Evolutionary conservation across 2,888 invertebrate species (phyloP).

Genomic region (Linnaemya tessellans): DNA sequence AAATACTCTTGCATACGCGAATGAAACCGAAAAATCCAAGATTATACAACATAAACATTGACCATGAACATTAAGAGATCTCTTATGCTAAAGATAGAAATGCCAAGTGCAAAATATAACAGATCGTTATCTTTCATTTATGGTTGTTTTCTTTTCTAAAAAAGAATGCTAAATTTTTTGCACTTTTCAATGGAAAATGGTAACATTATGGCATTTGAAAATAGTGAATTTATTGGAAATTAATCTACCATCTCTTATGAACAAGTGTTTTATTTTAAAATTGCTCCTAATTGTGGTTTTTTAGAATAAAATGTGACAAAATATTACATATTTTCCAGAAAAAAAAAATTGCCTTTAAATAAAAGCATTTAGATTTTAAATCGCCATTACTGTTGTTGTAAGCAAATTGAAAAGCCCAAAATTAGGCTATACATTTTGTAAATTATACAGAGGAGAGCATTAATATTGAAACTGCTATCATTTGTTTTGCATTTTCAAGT

Average conservation of each 20-base stretch:
- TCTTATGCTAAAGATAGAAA: background rate
- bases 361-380: background rate
- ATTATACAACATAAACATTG: constrained; percentile 11
- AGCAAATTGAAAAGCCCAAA: background rate
- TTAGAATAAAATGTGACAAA: too few relatives aligned
- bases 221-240: too few relatives aligned
- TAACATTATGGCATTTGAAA: too few relatives aligned
- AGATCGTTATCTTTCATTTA: background rate
- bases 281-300: too few relatives aligned
- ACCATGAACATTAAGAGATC: constrained; percentile 20
- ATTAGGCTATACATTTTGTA: background rate
- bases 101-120: background rate
- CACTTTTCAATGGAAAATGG: too few relatives aligned
- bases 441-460: background rate
- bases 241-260: too few relatives aligned
- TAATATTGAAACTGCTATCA: background rate
- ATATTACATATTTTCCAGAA: too few relatives aligned
- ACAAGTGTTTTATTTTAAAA: too few relatives aligned
- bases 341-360: too few relatives aligned
- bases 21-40: background rate
- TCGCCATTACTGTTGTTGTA: background rate
- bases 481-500: background rate
- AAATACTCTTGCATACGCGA: constrained; percentile 15
- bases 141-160: too few relatives aligned
- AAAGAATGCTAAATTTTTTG: too few relatives aligned